Percentiles rank a stretch among this genome's conserved stretches.
These are phyloP conservation scores for Catocala fraxini DNA, from an alignment of 2,888 invertebrate species.

Conservation along the genomic window DNA sequence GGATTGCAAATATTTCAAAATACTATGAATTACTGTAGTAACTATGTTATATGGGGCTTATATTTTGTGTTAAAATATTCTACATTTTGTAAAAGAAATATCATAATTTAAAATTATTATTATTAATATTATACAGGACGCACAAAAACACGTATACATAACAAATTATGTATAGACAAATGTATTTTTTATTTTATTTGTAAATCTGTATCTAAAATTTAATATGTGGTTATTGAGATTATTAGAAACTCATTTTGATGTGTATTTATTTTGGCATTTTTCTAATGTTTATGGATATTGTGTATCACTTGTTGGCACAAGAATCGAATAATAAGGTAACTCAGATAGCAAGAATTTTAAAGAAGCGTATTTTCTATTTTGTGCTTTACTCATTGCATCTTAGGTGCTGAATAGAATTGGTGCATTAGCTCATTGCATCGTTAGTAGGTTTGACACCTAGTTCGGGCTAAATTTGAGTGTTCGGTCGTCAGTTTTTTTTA, in stretches of 20 bases:
- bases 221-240: constrained; percentile 52
- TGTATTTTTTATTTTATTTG: constrained; percentile 10
- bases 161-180: constrained; percentile 11
- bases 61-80: constrained; percentile 19
- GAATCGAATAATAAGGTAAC: too few species aligned
- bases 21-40: constrained; percentile 22
- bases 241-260: constrained; percentile 55
- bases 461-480: too few species aligned
- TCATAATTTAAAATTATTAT: constrained; percentile 6
- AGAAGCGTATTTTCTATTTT: too few species aligned
- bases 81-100: constrained; percentile 33
- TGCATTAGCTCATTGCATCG: too few species aligned
- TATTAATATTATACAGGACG: constrained; percentile 11
- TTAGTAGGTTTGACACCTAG: too few species aligned
- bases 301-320: background rate
- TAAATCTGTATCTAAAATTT: constrained; percentile 10
- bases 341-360: too few species aligned
- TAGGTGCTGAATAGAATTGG: too few species aligned
- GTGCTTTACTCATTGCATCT: too few species aligned
- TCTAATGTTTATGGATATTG: constrained; percentile 1
- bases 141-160: constrained; percentile 17
- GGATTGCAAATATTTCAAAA: constrained; percentile 21
- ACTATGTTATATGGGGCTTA: constrained; percentile 27
- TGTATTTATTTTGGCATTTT: constrained; percentile 39
- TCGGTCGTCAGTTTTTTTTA: too few species aligned